Evolutionary conservation across 2,113 vertebrate genomes (phyloP), one percentile per base, ranked within the genome.

Genomic region (Lophotis ruficrista): DNA sequence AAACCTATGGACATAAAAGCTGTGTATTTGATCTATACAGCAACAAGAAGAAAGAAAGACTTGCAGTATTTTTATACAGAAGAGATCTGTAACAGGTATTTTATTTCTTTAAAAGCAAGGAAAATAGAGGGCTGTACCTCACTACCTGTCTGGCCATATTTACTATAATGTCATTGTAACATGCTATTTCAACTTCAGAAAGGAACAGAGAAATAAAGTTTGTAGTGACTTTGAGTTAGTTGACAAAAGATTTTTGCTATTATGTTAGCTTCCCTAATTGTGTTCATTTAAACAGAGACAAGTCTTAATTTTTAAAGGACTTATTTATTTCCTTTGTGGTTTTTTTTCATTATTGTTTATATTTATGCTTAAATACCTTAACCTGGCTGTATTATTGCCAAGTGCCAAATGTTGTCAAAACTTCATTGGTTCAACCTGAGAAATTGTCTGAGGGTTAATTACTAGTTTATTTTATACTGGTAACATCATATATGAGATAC

Each of bases 31-130:
- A 81, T 83, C 76, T 94, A 94, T 75, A 96, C 97, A 97, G 94
- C 96, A 94, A 86, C 47, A 95, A 95, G 89, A 95, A 92, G 71
- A 96, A 89, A 92, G 94, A 96, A 97, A 98, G 93, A 97, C 96
- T 97, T 93, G 81, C 94, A 91, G 97, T 98, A 98, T 98, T 98
- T 98, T 98, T 98, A 96, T 98, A 98, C 91, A 97, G 77, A 98
- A 98, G 96, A 98, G 90, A 97, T 97, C 97, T 95, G 97, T 96
- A 97, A 96, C 94, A 98, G 95, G 97, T 97, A 98, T 98, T 98
- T 98, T 98, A 97, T 98, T 98, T 98, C 97, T 97, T 97, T 97
- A 96, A 94, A 98, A 97, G 76, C 94, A 97, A 98, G 94, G 91
- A 94, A 97, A 96, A 96, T 93, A 91, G 97, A 97, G 97, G 97